Percentiles rank a stretch among this genome's conserved stretches.
Conservation (phyloP, 2,113 vertebrate species). For the Oreochromis tanganicae region DNA sequence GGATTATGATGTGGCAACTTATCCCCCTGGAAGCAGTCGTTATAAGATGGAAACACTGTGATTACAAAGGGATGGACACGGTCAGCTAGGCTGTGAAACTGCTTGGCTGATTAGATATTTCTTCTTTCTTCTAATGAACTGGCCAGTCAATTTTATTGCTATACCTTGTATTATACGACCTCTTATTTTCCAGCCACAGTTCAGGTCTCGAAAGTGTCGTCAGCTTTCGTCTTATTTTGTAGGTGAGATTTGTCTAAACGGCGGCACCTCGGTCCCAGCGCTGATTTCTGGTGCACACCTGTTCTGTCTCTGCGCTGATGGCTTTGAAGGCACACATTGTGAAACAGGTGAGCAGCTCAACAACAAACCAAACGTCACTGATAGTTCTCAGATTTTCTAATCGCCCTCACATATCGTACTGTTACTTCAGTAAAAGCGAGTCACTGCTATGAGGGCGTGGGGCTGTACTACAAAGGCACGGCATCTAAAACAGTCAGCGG, state of each 20-base stretch:
- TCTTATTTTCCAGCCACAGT: neutral
- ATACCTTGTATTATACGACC: fast-evolving
- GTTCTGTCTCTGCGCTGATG: constrained; percentile 51
- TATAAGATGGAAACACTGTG: neutral
- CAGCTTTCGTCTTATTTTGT: neutral
- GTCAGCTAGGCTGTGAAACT: neutral
- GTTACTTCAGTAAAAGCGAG: neutral
- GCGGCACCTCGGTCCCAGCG: constrained; percentile 32
- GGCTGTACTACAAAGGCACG: constrained; percentile 51
- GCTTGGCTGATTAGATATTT: neutral
- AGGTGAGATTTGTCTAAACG: constrained; percentile 49
- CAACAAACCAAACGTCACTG: neutral
- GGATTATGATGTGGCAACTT: neutral
- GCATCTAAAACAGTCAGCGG: constrained; percentile 39
- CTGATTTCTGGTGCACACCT: neutral
- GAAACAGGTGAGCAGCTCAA: constrained; percentile 41
- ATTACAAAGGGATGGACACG: fast-evolving
- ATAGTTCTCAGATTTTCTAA: neutral
- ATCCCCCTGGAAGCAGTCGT: fast-evolving
- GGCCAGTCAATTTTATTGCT: neutral
- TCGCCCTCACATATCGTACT: fast-evolving
- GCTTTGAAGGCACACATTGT: constrained; percentile 51
- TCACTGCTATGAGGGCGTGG: constrained; percentile 52
- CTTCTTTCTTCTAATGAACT: neutral
- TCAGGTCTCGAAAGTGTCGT: neutral